A percentile compares a stretch with the other conserved stretches of the same genome.
phyloP scores from a whole-genome alignment of 2,797 vertebrate genomes.

The Leontocebus nigricollis region DNA sequence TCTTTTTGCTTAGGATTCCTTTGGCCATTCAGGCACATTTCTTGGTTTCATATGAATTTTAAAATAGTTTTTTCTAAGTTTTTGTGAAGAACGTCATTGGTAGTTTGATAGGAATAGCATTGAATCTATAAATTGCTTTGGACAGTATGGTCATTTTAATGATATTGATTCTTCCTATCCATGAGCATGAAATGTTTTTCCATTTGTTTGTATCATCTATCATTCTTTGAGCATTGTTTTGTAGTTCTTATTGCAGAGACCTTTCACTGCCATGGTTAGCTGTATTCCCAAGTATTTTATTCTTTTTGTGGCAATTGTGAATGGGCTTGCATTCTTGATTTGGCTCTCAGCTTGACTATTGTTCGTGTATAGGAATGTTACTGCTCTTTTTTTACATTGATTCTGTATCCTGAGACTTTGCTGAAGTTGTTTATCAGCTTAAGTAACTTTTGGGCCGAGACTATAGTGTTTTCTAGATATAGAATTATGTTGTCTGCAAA shows the following conservation, averaged over 20 bases:
- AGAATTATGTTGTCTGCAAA: neutral
- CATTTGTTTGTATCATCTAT: neutral
- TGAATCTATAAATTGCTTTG: neutral
- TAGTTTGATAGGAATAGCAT: neutral
- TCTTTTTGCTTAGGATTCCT: neutral
- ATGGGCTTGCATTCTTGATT: neutral
- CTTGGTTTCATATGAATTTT: neutral
- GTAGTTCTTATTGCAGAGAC: neutral
- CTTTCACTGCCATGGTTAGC: neutral
- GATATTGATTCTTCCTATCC: neutral
- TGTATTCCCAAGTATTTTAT: neutral
- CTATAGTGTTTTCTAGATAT: neutral
- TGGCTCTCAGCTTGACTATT: neutral
- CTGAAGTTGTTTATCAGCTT: neutral
- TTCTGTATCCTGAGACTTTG: neutral
- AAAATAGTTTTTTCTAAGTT: neutral
- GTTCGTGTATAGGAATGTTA: neutral
- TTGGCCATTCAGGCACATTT: neutral
- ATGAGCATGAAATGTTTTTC: neutral
- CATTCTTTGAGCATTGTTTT: neutral
- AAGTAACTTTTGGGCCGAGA: neutral
- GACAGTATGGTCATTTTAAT: neutral
- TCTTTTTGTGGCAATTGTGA: neutral
- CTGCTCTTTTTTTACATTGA: neutral
- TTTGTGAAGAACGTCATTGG: neutral